phyloP scores from a whole-genome alignment of 2,113 vertebrate genomes.

The Oreochromis spilurus region DNA sequence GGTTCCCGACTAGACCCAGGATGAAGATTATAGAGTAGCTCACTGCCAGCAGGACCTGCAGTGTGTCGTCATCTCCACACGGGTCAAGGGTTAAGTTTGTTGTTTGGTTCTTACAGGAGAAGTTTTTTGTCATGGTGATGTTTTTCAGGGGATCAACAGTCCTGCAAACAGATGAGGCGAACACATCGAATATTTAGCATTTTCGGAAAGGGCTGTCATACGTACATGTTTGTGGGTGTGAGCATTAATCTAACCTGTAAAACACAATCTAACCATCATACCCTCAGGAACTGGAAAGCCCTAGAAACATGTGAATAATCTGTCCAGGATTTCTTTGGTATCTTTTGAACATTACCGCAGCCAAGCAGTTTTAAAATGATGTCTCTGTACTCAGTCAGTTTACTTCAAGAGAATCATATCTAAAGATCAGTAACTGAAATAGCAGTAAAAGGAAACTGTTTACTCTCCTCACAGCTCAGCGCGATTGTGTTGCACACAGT shows the following conservation, averaged over 20 bases:
- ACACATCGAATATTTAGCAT: not conserved
- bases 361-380: not conserved
- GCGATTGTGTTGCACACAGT: not conserved
- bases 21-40: slow-evolving; percentile 82
- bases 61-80: slow-evolving; percentile 49
- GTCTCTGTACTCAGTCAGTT: not conserved
- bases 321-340: not conserved
- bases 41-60: slow-evolving; percentile 66
- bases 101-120: not conserved
- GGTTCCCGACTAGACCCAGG: slow-evolving; percentile 80
- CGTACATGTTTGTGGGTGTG: not conserved
- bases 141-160: not conserved
- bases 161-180: not conserved
- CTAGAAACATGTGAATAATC: not conserved
- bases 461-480: not conserved
- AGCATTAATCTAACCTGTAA: not conserved
- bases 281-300: not conserved
- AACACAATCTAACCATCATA: not conserved
- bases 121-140: not conserved
- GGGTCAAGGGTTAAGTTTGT: fast-evolving
- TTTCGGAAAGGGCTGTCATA: not conserved
- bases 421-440: not conserved
- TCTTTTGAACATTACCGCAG: not conserved
- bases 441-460: not conserved
- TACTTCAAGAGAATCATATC: not conserved